A percentile compares a stretch with the other conserved stretches of the same genome.
Evolutionary conservation across 2,797 vertebrate species (phyloP).

Genomic region (Lagorchestes hirsutus): DNA sequence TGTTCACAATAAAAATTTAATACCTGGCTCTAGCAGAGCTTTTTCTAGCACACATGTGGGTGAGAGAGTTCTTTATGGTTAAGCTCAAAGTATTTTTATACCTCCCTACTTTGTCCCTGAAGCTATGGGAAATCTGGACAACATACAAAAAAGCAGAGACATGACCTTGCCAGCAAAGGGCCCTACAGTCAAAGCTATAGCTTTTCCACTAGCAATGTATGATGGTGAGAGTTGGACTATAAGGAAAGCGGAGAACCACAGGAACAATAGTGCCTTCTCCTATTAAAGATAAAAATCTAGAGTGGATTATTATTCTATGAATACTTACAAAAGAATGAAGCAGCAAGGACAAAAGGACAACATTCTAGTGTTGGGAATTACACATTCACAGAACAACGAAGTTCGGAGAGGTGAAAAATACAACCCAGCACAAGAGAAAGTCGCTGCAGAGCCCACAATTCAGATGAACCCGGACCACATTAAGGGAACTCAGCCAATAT

Average conservation of each 20-base stretch:
- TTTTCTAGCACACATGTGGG: background rate
- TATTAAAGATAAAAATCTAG: constrained; percentile 17
- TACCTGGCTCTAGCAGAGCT: background rate
- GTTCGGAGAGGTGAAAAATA: constrained; percentile 55
- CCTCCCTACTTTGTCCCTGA: background rate
- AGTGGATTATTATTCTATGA: background rate
- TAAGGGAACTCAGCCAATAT: constrained; percentile 48
- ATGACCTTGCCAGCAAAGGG: background rate
- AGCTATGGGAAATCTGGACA: background rate
- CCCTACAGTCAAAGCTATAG: background rate
- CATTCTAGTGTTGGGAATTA: constrained; percentile 14
- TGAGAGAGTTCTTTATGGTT: background rate
- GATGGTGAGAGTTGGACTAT: background rate
- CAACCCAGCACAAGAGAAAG: constrained; percentile 46
- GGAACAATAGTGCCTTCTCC: background rate
- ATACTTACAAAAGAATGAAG: constrained; percentile 22
- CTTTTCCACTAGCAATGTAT: background rate
- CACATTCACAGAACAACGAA: constrained; percentile 38
- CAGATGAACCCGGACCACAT: constrained; percentile 53
- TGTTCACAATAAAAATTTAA: background rate
- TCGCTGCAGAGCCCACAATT: constrained; percentile 44
- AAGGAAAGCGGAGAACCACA: background rate
- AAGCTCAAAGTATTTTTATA: background rate
- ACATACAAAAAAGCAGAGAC: background rate
- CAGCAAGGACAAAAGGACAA: background rate